Percentiles rank a stretch among this genome's conserved stretches.
Evolutionary conservation across 2,797 vertebrate species (phyloP).

Genomic region (Erethizon dorsatum): DNA sequence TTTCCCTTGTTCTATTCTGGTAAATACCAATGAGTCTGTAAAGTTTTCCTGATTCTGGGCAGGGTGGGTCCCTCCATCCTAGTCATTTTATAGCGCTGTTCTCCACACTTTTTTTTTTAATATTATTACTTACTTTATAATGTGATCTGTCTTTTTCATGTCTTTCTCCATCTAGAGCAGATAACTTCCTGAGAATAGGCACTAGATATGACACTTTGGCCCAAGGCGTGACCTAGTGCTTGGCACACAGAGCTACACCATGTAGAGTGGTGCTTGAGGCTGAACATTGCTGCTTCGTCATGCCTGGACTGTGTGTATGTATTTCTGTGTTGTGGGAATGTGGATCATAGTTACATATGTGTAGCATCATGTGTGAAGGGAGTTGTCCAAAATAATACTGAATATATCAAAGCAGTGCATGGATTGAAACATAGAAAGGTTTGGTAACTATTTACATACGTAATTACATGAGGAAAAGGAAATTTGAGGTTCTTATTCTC

Average conservation of each 20-base stretch:
- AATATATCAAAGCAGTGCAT: constrained; percentile 1
- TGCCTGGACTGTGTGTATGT: background rate
- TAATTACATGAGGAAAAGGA: background rate
- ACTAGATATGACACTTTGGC: background rate
- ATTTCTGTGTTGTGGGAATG: background rate
- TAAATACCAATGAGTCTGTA: background rate
- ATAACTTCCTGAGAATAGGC: background rate
- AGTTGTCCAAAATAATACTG: background rate
- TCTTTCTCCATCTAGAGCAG: background rate
- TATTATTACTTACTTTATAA: background rate
- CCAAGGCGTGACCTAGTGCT: background rate
- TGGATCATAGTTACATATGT: background rate
- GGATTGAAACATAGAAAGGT: background rate
- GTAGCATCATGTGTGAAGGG: background rate
- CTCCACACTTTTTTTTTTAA: background rate
- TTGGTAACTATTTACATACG: background rate
- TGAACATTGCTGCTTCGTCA: background rate
- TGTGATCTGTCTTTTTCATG: background rate
- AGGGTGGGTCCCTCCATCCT: background rate
- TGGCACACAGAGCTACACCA: background rate
- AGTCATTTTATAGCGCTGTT: background rate
- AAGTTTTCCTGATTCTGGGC: background rate
- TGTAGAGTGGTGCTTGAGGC: no score
- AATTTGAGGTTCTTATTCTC: constrained; percentile 2
- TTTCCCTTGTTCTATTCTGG: background rate